A percentile compares a stretch with the other conserved stretches of the same genome.
Conservation (phyloP, 2,888 invertebrate species). For the Cacoxenus indagator region DNA sequence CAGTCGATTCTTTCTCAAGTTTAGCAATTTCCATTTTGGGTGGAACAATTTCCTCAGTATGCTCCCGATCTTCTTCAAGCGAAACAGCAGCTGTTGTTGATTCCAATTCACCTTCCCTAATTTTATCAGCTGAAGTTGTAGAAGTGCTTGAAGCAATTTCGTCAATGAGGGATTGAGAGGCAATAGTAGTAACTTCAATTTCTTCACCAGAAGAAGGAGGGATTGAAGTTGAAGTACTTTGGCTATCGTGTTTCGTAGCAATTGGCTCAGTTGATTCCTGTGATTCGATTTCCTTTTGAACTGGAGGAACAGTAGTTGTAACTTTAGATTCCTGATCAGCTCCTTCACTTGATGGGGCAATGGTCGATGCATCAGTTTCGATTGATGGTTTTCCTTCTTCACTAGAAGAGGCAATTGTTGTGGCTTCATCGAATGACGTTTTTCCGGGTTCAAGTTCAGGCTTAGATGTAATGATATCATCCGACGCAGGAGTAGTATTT, state of each 20-base stretch:
- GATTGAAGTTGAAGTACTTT: background rate
- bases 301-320: background rate
- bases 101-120: slow-evolving; percentile 28
- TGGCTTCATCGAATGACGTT: background rate
- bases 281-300: slow-evolving; percentile 5
- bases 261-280: too few species aligned
- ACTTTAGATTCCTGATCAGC: background rate
- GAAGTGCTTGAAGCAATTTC: background rate
- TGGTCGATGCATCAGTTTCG: background rate
- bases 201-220: background rate
- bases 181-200: slow-evolving; percentile 32
- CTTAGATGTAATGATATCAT: slow-evolving; percentile 27
- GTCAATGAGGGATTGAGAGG: slow-evolving; percentile 17
- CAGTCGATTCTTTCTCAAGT: slow-evolving; percentile 7
- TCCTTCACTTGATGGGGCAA: slow-evolving; percentile 8
- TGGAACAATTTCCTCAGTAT: background rate
- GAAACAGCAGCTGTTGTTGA: slow-evolving; percentile 26
- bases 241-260: background rate
- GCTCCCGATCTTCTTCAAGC: slow-evolving; percentile 11
- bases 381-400: slow-evolving; percentile 25
- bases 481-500: slow-evolving; percentile 32
- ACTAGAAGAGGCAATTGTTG: slow-evolving; percentile 27
- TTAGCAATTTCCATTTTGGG: slow-evolving; percentile 26
- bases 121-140: slow-evolving; percentile 1
- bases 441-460: slow-evolving; percentile 20